Evolutionary conservation across 1,140 invertebrate genomes (phyloP), one percentile per base, ranked within the genome.

Genomic region (Ruditapes philippinarum): DNA sequence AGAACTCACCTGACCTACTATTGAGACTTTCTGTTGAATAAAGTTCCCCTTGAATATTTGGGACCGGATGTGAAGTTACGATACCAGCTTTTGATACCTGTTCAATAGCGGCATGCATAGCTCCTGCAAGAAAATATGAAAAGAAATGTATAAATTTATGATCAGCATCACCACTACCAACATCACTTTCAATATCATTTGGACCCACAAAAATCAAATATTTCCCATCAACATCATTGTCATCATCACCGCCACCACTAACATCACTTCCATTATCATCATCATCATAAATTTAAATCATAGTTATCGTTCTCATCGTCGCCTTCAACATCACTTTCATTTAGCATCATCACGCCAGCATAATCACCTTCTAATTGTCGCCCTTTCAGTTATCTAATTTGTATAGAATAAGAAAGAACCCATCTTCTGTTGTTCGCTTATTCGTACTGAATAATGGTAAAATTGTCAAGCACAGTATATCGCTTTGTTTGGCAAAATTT

Each of bases 61-160:
- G 68, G 5, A 84, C 42, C 28, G 82, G 82, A 45, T 49, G 40
- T 54, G 82, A 84, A 2, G 82, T 84, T 4, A 38, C n/a, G 17
- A 84, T 84, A 5, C 45, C 65, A 73, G 82, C 62, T n/a, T 36
- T 70, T 54, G 60, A 49, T 28, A 84, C 82, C 14, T 25, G 14
- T 19, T 70, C 68, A 36, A 84, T 84, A 7, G 68, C 82, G 25
- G 40, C 68, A 57, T 84, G 65, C 82, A 84, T 84, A 17, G 65
- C 82, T 3, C 65, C 82, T 84, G 68, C 4, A 19, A 65, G 19
- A 25, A 51, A 51, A 78, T 17, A n/a, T n/a, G n/a, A n/a, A n/a
- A 9, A 22, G n/a, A n/a, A n/a, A n/a, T n/a, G n/a, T n/a, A n/a
- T n/a, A n/a, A n/a, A n/a, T n/a, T n/a, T n/a, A 54, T 54, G 12